Evolutionary conservation across 2,888 invertebrate genomes (phyloP).

Genomic region (Apoderus coryli): DNA sequence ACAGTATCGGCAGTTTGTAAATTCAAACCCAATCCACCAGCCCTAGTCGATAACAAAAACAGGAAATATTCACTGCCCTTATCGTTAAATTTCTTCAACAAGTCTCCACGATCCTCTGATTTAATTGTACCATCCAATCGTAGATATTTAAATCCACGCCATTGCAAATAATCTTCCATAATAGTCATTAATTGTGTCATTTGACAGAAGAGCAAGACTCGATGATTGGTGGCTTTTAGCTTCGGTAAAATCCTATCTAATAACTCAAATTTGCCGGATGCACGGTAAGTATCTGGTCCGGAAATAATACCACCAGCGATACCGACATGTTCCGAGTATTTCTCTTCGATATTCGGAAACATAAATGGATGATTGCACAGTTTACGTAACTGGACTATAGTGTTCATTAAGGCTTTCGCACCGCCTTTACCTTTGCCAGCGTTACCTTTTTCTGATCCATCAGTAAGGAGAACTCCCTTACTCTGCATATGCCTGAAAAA

Average conservation of each 20-base stretch:
- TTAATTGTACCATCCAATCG: constrained; percentile 96
- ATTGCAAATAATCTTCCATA: constrained; percentile 93
- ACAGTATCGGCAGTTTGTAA: constrained; percentile 98
- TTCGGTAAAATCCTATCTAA: constrained; percentile 94
- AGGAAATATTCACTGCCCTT: constrained; percentile 84
- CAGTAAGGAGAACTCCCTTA: constrained; percentile 87
- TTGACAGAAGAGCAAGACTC: constrained; percentile 96
- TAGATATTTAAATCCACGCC: constrained; percentile 78
- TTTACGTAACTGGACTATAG: constrained; percentile 95
- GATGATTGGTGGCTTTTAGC: constrained; percentile 77
- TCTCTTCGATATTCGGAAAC: constrained; percentile 97
- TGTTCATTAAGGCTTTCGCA: constrained; percentile 96
- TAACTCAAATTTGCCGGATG: constrained; percentile 95
- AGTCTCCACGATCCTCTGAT: constrained; percentile 91
- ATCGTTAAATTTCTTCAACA: constrained; percentile 83
- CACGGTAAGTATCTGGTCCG: constrained; percentile 84
- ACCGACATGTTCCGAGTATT: constrained; percentile 84
- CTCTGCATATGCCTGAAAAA: constrained; percentile 80
- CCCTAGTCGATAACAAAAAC: constrained; percentile 91
- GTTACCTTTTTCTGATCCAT: constrained; percentile 91
- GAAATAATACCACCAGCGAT: constrained; percentile 59
- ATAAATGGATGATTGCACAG: constrained; percentile 99
- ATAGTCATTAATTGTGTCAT: constrained; percentile 99
- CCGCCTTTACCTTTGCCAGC: constrained; percentile 72
- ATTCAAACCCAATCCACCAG: constrained; percentile 95